These are phyloP conservation scores for Prionailurus bengalensis DNA, from an alignment of 2,113 vertebrate species.

Conservation along the genomic window DNA sequence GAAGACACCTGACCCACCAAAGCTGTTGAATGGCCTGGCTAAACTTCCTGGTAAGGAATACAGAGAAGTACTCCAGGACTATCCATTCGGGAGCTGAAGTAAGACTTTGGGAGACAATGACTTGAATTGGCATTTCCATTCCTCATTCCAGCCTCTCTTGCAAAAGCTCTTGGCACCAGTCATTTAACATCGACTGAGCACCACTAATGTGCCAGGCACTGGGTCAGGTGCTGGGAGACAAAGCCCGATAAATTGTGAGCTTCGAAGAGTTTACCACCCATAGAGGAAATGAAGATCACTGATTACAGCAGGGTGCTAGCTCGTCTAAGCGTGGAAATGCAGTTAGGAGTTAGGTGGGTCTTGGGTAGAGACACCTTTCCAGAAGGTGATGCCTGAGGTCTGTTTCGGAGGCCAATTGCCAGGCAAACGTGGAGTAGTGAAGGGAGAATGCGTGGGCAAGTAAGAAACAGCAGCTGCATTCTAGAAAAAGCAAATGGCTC, in stretches of 20 bases:
- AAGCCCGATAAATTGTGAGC: background rate
- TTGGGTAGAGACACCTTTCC: background rate
- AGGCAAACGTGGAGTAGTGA: background rate
- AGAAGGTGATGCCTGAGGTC: background rate
- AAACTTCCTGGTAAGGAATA: background rate
- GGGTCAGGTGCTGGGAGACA: background rate
- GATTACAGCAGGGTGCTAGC: background rate
- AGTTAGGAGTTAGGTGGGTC: background rate
- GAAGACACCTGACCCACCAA: background rate
- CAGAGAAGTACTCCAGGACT: background rate
- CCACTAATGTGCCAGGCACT: background rate
- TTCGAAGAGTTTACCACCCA: background rate
- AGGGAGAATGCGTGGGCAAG: accelerated
- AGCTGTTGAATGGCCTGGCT: background rate
- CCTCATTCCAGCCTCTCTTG: background rate
- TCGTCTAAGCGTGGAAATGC: background rate
- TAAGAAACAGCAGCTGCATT: background rate
- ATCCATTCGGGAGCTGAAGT: background rate
- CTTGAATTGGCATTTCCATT: background rate
- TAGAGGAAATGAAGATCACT: background rate
- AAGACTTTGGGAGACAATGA: background rate
- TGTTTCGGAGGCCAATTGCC: background rate
- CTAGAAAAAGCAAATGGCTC: background rate
- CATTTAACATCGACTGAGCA: background rate
- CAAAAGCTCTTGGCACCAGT: background rate